Base-by-base conservation (phyloP, 2,113 vertebrate species). In the Sander vitreus region DNA sequence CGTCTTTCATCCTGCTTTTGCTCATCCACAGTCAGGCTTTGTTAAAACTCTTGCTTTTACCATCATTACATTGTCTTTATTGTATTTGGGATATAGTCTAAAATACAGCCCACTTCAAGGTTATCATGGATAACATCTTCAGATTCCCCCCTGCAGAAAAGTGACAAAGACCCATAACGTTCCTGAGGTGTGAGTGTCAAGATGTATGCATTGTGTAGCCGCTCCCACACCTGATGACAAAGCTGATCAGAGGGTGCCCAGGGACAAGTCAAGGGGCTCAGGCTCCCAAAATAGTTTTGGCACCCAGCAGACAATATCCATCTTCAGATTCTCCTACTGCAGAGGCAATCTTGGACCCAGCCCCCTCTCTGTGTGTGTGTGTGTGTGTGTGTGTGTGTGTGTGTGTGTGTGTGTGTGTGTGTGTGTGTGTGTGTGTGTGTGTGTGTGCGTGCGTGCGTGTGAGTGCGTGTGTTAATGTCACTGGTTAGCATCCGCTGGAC, bases 231-330 rank as follows among this genome's bases (percentile, higher is more conserved):
- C 86, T 89, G 87, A 93, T 93, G 92, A 91, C 86, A 91, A 85
- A 87, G 91, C 90, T 88, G 89, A 92, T 93, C 90, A 91, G 88
- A 91, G 88, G 87, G 63, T 87, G 83, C 88, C 73, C 77, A 78
- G 90, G 89, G 89, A 92, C 86, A 68, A 81, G 75, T 84, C 90
- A 82, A 43, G 86, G 77, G 76, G 62, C 85, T 83, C 68, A 23
- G 80, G 48, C 60, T 89, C 91, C 89, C 76, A 92, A 94, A 94
- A 93, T 93, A 92, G 88, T 89, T 57, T 93, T 93, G 93, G 91
- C 93, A 93, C 81, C 85, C 83, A 68, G 81, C 80, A 81, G 88
- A 89, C 86, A 89, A 89, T 92, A 94, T 94, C 92, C 89, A 93
- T 94, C 89, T 91, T 93, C 87, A 89, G 62, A 90, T 86, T 76